Base-by-base conservation (phyloP, 2,888 invertebrate genomes). In the Sinhomidia bicolor region DNA sequence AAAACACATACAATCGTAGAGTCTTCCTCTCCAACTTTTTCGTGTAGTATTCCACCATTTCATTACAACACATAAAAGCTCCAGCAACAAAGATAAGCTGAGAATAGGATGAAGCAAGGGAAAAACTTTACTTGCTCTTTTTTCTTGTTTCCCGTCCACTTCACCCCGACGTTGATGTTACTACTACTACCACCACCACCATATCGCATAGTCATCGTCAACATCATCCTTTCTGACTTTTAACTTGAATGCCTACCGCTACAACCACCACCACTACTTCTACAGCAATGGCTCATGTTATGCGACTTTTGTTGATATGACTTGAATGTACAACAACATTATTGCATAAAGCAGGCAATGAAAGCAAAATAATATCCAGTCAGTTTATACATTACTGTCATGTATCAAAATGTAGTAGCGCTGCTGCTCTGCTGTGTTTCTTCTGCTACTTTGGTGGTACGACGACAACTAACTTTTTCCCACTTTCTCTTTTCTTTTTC, bases 291-390 rank as follows among this genome's bases (percentile, higher is more conserved):
- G n/a, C 32, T n/a, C 65, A 44, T 54, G 29, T 78, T 84, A 26
- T 44, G 14, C 76, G 84, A 76, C 44, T 60, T 57, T 76, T 74
- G 82, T 47, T 60, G 84, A 84, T 57, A 76, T 68, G 84, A 57
- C 84, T 74, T 23, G 71, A 83, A 71, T 36, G 36, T 71, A 36
- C 44, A 83, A 84, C 54, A 83, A 84, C 54, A 84, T 84, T 84
- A 84, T 76, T 84, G 41, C 60, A 57, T 29, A 26, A 84, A 82
- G 74, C 60, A 76, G 60, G 84, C 74, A 74, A 76, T 84, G 76
- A 76, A 84, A 84, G 74, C 62, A 29, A 76, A 57, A 76, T 84
- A 76, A 84, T 84, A 84, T 84, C 84, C 41, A 74, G 44, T 57
- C 84, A 84, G 84, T 76, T 82, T 76, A 84, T 84, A 60, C 60